Base-by-base conservation (phyloP, 2,888 invertebrate species). In the Drosophila prostipennis region DNA sequence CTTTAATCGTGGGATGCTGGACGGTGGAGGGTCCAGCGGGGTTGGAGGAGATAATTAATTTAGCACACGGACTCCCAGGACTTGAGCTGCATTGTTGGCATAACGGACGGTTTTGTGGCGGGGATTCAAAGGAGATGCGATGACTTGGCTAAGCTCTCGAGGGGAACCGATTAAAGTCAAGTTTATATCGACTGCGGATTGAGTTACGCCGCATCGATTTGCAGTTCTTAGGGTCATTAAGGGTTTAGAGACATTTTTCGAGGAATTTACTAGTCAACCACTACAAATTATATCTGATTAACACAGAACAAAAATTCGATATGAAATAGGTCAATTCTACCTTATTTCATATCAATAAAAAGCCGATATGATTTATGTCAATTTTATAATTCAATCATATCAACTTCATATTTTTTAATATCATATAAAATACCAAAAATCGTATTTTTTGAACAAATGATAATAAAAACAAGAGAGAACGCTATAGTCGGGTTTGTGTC, bases 41-140 rank as follows among this genome's bases (percentile, higher is more conserved):
- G 34, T 6, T 56, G 68, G 29, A 7, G 26, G 42, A 53, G 67
- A 79, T 78, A 86, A 86, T 84, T 84, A 81, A 79, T 76, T 86
- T 84, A 72, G 68, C 69, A 29, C 78, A 65, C 39, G 70, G 60
- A 52, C 78, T 61, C 39, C 42, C 46, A 46, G 42, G 40, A 59
- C 32, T 16, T 34, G 53, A 39, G 54, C 32, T 40, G 56, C 57
- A 60, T 61, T 75, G 64, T 65, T 61, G 51, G 60, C 73, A 70
- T 53, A 70, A 59, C 52, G 60, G 57, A 39, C 43, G 37, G 71
- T 42, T 63, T 43, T 43, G 45, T 29, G 48, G 45, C 52, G 54
- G 46, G 46, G 69, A 76, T 72, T 78, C 59, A 75, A 77, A 80
- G 67, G 34, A 42, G 36, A 26, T 39, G 64, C 63, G 71, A 76